Percentiles rank a stretch among this genome's conserved stretches.
phyloP scores from a whole-genome alignment of 2,113 vertebrate genomes.

The Perognathus longimembris region DNA sequence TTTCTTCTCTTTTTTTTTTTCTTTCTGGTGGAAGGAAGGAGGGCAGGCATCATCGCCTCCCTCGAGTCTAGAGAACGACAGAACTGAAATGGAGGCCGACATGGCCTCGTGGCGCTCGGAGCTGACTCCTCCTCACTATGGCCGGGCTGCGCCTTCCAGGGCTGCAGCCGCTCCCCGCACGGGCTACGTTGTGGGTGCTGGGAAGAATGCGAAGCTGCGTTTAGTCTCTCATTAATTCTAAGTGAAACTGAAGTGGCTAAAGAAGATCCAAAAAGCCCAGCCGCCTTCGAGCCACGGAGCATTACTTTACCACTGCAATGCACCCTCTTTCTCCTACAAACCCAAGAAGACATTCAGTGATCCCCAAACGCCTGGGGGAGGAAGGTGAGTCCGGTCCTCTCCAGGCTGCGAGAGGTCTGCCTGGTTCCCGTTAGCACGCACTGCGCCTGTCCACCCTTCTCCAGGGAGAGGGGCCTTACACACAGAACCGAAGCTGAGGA shows the following conservation, averaged over 20 bases:
- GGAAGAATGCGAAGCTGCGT: not conserved
- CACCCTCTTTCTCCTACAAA: not conserved
- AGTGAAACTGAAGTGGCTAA: not conserved
- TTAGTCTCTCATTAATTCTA: not conserved
- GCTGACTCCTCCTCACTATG: too few relatives aligned
- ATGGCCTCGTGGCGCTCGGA: too few relatives aligned
- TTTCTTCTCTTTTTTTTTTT: not conserved
- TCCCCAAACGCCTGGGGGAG: not conserved
- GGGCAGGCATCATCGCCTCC: too few relatives aligned
- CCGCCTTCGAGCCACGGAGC: not conserved
- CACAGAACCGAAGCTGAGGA: not conserved
- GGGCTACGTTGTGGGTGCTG: not conserved
- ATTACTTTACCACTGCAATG: constrained; percentile 18
- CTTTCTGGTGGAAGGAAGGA: too few relatives aligned
- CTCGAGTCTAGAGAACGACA: too few relatives aligned
- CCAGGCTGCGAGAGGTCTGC: too few relatives aligned
- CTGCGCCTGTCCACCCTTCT: not conserved
- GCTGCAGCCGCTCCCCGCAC: too few relatives aligned
- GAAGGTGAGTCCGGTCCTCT: too few relatives aligned
- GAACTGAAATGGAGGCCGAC: too few relatives aligned
- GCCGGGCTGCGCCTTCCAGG: too few relatives aligned
- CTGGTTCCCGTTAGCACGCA: not conserved
- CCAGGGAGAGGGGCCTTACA: not conserved
- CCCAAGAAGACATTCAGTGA: not conserved
- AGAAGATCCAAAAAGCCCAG: not conserved